Base-by-base conservation (phyloP, 2,888 invertebrate genomes). In the Oasisia sp. region DNA sequence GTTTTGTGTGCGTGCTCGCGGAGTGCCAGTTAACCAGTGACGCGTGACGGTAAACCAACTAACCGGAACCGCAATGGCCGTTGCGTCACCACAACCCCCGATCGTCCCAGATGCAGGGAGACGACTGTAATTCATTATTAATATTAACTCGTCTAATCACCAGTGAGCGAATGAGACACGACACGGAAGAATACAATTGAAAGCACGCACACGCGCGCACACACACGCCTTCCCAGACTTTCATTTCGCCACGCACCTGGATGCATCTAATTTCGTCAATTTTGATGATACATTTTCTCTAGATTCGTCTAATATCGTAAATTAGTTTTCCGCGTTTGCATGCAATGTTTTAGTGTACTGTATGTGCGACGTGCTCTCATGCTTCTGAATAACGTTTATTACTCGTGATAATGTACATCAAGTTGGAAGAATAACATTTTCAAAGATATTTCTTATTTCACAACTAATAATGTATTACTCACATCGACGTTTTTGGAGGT, bases 81-180 rank as follows among this genome's bases (percentile, higher is more conserved):
- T 56, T 56, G 56, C 56, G 56, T 11, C 56, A 56, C n/a, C 27
- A 74, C 14, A 19, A 74, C 74, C 1, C 74, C 27, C 74, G 14
- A 27, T 19, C n/a, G 74, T 27, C 74, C 74, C 74, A 74, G 74
- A 19, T 74, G 74, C 19, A 7, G 74, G 27, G 27, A 7, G 74
- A n/a, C 74, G 74, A 74, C n/a, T 74, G 74, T n/a, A 74, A 74
- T 74, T 74, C 27, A 74, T 74, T 74, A 74, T 74, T 74, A 27
- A 74, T 74, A 19, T 19, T 19, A 74, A 74, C 74, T 74, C 74
- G 74, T 19, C 74, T 74, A 74, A 74, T 74, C 74, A 74, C 27
- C 74, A 27, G 7, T 27, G 38, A 19, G 27, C 74, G 74, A n/a
- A 74, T 27, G 74, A 74, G 74, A 27, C 74, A 27, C 74, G 74